Conservation (phyloP, 2,888 invertebrate genomes). For the Uloborus plumipes region DNA sequence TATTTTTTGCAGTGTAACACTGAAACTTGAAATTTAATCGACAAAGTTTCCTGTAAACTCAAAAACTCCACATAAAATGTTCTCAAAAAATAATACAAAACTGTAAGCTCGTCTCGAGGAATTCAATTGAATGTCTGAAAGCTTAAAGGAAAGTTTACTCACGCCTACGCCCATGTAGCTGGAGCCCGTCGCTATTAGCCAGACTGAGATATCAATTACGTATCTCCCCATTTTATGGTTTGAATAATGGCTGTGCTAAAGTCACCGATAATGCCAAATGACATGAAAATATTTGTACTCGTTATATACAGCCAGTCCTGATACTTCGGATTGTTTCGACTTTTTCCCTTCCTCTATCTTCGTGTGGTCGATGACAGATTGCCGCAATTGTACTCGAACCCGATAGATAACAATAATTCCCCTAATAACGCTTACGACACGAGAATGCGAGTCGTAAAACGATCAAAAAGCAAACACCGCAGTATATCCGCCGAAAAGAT, state of each 20-base stretch:
- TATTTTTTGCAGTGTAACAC: no score
- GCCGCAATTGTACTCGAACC: slow-evolving; percentile 58
- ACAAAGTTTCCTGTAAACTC: no score
- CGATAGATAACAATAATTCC: slow-evolving; percentile 63
- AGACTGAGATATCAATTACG: slow-evolving; percentile 45
- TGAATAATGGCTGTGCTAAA: slow-evolving; percentile 23
- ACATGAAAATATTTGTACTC: slow-evolving; percentile 45
- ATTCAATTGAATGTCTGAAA: no score
- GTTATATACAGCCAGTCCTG: neutral
- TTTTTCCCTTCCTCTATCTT: slow-evolving; percentile 20
- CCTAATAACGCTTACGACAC: slow-evolving; percentile 47
- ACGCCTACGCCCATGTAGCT: no score
- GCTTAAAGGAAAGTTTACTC: no score
- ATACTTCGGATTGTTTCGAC: slow-evolving; percentile 37
- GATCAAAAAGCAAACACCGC: slow-evolving; percentile 59
- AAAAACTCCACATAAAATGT: no score
- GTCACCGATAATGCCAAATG: slow-evolving; percentile 31
- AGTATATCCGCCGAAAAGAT: slow-evolving; percentile 45
- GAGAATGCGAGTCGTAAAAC: slow-evolving; percentile 53
- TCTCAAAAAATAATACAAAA: no score
- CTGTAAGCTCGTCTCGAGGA: no score
- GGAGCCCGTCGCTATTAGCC: neutral
- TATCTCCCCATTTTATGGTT: slow-evolving; percentile 36
- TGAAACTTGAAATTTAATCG: no score
- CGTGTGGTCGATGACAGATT: slow-evolving; percentile 51